These are phyloP conservation scores for Crocuta crocuta DNA, from an alignment of 2,113 vertebrate genomes.

Conservation along the genomic window DNA sequence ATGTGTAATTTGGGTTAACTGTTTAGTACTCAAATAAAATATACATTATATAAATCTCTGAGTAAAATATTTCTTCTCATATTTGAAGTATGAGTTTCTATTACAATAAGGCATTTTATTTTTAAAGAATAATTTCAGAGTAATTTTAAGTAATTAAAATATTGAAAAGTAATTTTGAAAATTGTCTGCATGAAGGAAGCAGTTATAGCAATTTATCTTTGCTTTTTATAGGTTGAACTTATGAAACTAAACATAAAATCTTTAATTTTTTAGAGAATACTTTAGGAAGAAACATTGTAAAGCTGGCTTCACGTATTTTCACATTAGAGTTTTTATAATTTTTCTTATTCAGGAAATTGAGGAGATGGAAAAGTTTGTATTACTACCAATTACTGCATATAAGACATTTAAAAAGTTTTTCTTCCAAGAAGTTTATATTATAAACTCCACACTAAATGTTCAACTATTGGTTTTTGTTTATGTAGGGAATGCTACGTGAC, in stretches of 20 bases:
- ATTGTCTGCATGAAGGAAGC: slow-evolving; percentile 76
- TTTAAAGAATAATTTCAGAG: slow-evolving; percentile 81
- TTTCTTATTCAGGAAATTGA: slow-evolving; percentile 58
- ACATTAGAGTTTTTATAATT: slow-evolving; percentile 49
- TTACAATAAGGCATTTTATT: slow-evolving; percentile 81
- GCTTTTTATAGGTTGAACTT: slow-evolving; percentile 64
- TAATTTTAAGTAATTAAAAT: slow-evolving; percentile 83
- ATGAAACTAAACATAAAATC: slow-evolving; percentile 52
- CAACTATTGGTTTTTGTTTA: neutral
- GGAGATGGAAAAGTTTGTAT: neutral
- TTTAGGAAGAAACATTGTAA: slow-evolving; percentile 57
- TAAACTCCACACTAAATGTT: neutral
- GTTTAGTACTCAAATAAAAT: slow-evolving; percentile 71
- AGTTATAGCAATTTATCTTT: slow-evolving; percentile 70
- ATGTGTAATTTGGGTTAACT: slow-evolving; percentile 64
- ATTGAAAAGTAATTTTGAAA: slow-evolving; percentile 82
- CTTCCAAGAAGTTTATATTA: neutral
- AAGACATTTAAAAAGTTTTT: neutral
- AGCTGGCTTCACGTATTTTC: slow-evolving; percentile 60
- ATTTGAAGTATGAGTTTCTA: slow-evolving; percentile 74
- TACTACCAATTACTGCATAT: neutral
- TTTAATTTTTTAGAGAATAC: slow-evolving; percentile 71
- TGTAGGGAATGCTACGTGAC: neutral
- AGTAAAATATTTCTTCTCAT: slow-evolving; percentile 71
- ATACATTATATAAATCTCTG: slow-evolving; percentile 42